Percentiles rank a stretch among this genome's conserved stretches.
These are phyloP conservation scores for Agonopterix subpropinquella DNA, from an alignment of 2,888 invertebrate genomes.

Conservation along the genomic window DNA sequence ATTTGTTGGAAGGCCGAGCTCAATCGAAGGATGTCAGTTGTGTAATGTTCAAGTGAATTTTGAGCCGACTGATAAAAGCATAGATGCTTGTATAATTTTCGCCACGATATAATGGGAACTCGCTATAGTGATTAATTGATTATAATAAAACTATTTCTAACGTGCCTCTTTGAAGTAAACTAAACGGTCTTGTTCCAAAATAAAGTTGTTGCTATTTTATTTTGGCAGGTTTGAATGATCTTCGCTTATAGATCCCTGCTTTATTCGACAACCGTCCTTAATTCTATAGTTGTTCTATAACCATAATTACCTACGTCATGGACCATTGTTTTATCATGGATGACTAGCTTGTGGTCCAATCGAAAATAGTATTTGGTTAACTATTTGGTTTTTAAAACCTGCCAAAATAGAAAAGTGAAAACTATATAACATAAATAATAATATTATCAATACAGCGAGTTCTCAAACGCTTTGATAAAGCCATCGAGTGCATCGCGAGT, in stretches of 20 bases:
- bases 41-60: constrained; percentile 49
- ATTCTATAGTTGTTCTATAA: no score
- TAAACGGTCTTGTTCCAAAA: no score
- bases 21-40: constrained; percentile 37
- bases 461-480: constrained; percentile 42
- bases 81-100: constrained; percentile 49
- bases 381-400: not conserved
- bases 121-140: constrained; percentile 32
- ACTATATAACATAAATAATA: not conserved
- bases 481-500: constrained; percentile 58
- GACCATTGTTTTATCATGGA: no score
- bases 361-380: not conserved
- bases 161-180: no score
- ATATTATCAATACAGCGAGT: constrained; percentile 32
- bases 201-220: no score
- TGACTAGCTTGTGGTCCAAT: no score
- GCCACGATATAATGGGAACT: constrained; percentile 35
- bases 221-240: no score
- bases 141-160: no score
- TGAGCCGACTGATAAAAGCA: constrained; percentile 54
- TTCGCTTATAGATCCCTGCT: no score
- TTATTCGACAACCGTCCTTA: no score
- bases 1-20: constrained; percentile 25
- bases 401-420: not conserved
- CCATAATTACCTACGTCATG: no score